A percentile compares a stretch with the other conserved stretches of the same genome.
Conservation (phyloP, 1,140 invertebrate species). For the Meloidogyne hapla region DNA sequence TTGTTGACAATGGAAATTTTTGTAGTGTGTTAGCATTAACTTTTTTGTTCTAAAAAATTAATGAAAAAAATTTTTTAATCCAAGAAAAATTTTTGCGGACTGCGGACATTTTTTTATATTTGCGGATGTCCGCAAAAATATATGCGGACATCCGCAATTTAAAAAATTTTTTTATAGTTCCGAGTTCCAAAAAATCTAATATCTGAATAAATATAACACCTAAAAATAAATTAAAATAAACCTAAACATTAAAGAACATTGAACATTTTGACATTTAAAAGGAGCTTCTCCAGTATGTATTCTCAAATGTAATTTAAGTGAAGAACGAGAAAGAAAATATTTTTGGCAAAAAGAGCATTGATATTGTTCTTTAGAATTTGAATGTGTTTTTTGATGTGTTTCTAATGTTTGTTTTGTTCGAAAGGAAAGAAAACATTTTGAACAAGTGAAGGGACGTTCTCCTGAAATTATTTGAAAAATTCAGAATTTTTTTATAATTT, state of each 20-base stretch:
- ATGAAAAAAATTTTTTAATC: background rate
- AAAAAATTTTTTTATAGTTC: background rate
- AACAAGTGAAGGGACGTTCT: conserved; percentile 20
- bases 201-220: too few species aligned
- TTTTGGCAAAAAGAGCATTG: conserved; percentile 12
- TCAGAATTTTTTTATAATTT: too few species aligned
- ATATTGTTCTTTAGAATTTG: background rate
- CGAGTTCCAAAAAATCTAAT: too few species aligned
- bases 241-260: conserved; percentile 6
- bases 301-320: conserved; percentile 20
- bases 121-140: too few species aligned
- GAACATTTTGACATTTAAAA: conserved; percentile 3
- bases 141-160: background rate
- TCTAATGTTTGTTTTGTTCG: background rate
- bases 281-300: conserved; percentile 20
- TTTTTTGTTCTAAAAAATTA: conserved; percentile 18
- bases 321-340: conserved; percentile 22
- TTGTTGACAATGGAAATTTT: conserved; percentile 4
- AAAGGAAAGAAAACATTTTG: background rate
- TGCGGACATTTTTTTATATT: too few species aligned
- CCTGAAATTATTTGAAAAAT: conserved; percentile 17
- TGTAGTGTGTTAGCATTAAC: conserved; percentile 8
- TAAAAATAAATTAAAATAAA: background rate
- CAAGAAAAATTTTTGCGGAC: too few species aligned
- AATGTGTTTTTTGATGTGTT: conserved; percentile 16